Evolutionary conservation across 2,797 vertebrate species (phyloP).

Genomic region (Mormyrus proboscirostris): DNA sequence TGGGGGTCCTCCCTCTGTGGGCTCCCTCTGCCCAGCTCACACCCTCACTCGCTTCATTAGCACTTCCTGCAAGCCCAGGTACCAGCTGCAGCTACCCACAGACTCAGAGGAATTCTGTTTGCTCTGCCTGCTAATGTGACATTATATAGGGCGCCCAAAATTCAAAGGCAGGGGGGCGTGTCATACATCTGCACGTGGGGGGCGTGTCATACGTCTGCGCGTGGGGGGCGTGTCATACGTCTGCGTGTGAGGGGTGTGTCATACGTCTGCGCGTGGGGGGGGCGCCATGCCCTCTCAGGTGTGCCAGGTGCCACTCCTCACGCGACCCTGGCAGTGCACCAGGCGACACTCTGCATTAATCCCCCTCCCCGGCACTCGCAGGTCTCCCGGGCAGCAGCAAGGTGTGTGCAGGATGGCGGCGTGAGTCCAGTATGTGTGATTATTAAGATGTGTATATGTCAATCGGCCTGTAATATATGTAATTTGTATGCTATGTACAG

Average conservation of each 20-base stretch:
- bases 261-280: too few species aligned
- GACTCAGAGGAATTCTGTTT: not conserved
- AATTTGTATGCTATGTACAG: not conserved
- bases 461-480: not conserved
- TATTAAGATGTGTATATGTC: not conserved
- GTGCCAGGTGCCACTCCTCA: not conserved
- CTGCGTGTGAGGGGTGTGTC: too few species aligned
- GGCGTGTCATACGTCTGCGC: constrained; percentile 25
- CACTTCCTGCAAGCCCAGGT: constrained; percentile 58
- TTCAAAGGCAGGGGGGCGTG: constrained; percentile 50
- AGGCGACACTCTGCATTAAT: not conserved
- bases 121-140: not conserved
- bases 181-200: constrained; percentile 28
- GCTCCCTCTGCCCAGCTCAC: constrained; percentile 22
- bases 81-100: constrained; percentile 60
- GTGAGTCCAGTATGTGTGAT: not conserved
- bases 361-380: too few species aligned
- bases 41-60: constrained; percentile 45
- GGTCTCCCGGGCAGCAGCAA: not conserved
- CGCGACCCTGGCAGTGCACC: not conserved
- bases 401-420: not conserved
- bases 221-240: constrained; percentile 30
- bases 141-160: constrained; percentile 51
- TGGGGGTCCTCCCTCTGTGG: not conserved
- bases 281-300: not conserved